phyloP scores from a whole-genome alignment of 1,140 invertebrate species.

The Nasonia longicornis region DNA sequence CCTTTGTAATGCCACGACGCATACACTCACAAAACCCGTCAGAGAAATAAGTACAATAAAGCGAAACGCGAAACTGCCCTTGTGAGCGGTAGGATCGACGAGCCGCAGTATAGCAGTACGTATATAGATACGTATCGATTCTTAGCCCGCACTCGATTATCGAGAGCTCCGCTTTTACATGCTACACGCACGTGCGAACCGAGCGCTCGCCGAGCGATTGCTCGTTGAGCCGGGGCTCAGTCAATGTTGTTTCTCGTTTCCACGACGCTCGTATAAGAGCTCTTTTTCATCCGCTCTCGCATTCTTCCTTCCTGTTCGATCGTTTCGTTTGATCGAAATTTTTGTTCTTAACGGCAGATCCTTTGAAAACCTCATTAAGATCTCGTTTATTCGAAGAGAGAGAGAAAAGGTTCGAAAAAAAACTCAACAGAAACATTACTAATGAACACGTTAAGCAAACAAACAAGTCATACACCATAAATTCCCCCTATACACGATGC shows the following conservation, averaged over 20 bases:
- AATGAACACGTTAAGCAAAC: no score
- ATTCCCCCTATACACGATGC: no score
- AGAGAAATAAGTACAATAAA: not conserved
- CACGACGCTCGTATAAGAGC: not conserved
- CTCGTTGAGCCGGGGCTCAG: not conserved
- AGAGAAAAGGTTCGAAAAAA: not conserved
- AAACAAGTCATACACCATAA: no score
- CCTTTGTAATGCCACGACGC: not conserved
- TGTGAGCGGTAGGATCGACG: not conserved
- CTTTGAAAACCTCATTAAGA: not conserved
- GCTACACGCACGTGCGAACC: conserved; percentile 9
- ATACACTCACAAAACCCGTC: not conserved
- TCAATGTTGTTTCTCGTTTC: conserved; percentile 1
- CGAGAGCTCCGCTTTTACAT: not conserved
- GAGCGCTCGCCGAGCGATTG: not conserved
- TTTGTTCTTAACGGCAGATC: not conserved
- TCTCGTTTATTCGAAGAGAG: not conserved
- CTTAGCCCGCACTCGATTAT: conserved; percentile 11
- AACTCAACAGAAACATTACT: not conserved
- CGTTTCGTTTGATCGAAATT: not conserved
- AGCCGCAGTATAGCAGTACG: not conserved
- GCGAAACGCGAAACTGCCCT: not conserved
- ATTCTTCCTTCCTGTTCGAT: not conserved
- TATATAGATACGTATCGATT: not conserved
- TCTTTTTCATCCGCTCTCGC: not conserved